Conservation (phyloP, 2,888 invertebrate genomes). For the Phaedon cochleariae region DNA sequence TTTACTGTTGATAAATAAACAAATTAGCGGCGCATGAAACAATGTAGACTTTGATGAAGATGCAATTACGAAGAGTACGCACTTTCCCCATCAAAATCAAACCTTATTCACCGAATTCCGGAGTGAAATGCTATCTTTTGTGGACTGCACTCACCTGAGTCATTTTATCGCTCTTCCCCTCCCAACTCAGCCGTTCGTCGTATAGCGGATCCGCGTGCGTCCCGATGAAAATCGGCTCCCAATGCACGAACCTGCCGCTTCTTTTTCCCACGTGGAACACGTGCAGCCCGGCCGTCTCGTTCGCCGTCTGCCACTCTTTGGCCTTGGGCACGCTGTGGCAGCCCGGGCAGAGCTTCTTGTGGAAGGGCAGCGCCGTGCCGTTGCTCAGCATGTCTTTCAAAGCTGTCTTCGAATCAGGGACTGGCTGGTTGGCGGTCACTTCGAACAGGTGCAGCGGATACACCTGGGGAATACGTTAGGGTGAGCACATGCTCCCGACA, state of each 20-base stretch:
- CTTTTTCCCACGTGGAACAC: constrained; percentile 88
- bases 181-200: constrained; percentile 93
- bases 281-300: constrained; percentile 75
- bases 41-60: too few species aligned
- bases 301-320: constrained; percentile 82
- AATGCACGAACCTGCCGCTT: constrained; percentile 79
- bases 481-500: too few species aligned
- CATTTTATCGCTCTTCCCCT: constrained; percentile 96
- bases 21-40: too few species aligned
- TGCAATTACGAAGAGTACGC: too few species aligned
- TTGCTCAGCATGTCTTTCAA: constrained; percentile 73
- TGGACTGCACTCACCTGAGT: constrained; percentile 76
- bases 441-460: constrained; percentile 92
- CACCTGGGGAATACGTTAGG: constrained; percentile 66
- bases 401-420: constrained; percentile 79
- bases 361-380: constrained; percentile 88
- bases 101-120: too few species aligned
- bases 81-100: too few species aligned
- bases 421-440: constrained; percentile 73
- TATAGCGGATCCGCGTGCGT: constrained; percentile 88
- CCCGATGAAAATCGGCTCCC: constrained; percentile 95
- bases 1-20: too few species aligned
- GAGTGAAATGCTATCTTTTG: too few species aligned
- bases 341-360: constrained; percentile 87
- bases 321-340: constrained; percentile 90